Evolutionary conservation across 2,888 invertebrate genomes (phyloP), one percentile per base, ranked within the genome.

Genomic region (Spisula subtruncata): DNA sequence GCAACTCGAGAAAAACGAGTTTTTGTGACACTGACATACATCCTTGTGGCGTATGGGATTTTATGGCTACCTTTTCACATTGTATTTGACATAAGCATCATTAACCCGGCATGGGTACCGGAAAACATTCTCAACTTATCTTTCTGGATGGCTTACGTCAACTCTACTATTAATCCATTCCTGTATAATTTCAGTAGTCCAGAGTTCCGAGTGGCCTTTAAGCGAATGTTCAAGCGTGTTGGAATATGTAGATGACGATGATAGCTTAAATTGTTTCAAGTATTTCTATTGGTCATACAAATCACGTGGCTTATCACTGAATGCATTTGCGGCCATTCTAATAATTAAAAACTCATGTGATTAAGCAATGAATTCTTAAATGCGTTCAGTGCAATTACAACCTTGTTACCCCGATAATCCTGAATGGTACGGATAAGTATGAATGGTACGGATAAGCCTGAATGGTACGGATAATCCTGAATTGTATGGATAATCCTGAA

Each of bases 31-130:
- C 84, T 95, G 54, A 94, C 93, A 10, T 95, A 94, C 85, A 94
- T 95, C 16, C 91, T 95, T 6, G 85, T 94, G 32, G 95, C 94
- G 10, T 95, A 95, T 82, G 88, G 94, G 0, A 92, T 95, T 14
- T 94, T 94, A 85, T 95, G 95, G 95, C 83, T 95, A 25, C 95
- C 95, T 0, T 95, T 94, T 85, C 95, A 95, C 83, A 81, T 95
- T 29, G 94, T 94, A 10, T 95, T 94, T 91, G 95, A 95, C 85
- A 86, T 95, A 83, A 93, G 93, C 25, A 93, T 94, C 18, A 56
- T 93, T 6, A 87, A 93, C 32, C 93, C 93, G 6, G 85, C 89
- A 1, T 82, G 89, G 10, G 94, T 95, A 6, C 93, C 95, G 1
- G 86, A 90, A 32, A 35, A 51, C n/a, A 88, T 94, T 0, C 94